A percentile compares a stretch with the other conserved stretches of the same genome.
These are phyloP conservation scores for Bathynomus jamesi DNA, from an alignment of 1,140 invertebrate genomes.

Conservation along the genomic window DNA sequence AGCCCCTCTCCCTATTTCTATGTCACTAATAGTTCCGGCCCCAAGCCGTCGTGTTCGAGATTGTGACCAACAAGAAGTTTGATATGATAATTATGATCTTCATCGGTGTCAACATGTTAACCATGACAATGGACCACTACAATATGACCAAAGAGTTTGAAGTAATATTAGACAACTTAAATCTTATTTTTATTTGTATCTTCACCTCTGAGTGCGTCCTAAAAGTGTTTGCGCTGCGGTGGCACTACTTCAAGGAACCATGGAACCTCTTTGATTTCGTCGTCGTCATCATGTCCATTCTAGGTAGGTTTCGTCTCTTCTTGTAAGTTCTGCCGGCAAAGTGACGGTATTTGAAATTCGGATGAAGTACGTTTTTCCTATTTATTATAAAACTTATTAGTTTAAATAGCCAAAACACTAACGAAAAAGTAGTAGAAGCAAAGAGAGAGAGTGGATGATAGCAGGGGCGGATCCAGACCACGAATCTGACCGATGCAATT, in stretches of 20 bases:
- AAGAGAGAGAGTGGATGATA: too few relatives aligned
- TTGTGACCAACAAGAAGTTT: conserved; percentile 96
- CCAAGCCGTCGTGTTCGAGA: conserved; percentile 91
- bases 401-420: too few relatives aligned
- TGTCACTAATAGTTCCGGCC: conserved; percentile 69
- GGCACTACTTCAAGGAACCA: conserved; percentile 97
- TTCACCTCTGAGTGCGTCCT: conserved; percentile 95
- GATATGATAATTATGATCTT: conserved; percentile 99
- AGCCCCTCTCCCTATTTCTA: conserved; percentile 10
- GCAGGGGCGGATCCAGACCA: too few relatives aligned
- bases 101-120: conserved; percentile 96
- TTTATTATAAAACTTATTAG: too few relatives aligned
- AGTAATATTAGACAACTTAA: conserved; percentile 76
- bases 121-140: conserved; percentile 96
- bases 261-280: conserved; percentile 99
- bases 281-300: conserved; percentile 95
- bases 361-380: too few relatives aligned
- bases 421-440: too few relatives aligned
- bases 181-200: conserved; percentile 96
- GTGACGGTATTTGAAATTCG: too few relatives aligned
- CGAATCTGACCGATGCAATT: too few relatives aligned
- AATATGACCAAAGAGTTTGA: conserved; percentile 74
- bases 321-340: too few relatives aligned
- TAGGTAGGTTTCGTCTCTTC: conserved; percentile 58
- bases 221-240: conserved; percentile 92